Conservation (phyloP, 2,888 invertebrate genomes). For the Drosophila ezoana region DNA sequence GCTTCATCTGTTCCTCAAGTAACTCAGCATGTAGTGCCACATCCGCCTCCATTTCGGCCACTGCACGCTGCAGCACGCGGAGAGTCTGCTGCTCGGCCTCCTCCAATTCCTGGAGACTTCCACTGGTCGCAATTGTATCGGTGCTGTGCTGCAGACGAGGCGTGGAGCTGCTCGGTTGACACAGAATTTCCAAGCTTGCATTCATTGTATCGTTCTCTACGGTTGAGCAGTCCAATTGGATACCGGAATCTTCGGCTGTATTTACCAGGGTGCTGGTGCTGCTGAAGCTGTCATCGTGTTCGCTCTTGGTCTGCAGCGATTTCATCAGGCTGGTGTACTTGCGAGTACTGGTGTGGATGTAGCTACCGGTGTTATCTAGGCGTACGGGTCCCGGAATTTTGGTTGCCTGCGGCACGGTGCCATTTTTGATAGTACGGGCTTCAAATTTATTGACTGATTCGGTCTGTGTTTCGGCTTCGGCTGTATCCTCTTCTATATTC, state of each 20-base stretch:
- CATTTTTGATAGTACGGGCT: background rate
- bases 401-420: constrained; percentile 25
- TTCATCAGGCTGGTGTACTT: constrained; percentile 39
- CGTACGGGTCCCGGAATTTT: constrained; percentile 53
- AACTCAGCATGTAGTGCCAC: constrained; percentile 35
- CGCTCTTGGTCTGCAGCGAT: background rate
- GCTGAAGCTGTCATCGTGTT: constrained; percentile 3
- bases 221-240: constrained; percentile 45
- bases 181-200: constrained; percentile 5
- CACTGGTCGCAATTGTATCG: constrained; percentile 6
- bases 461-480: background rate
- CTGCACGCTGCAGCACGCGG: constrained; percentile 59
- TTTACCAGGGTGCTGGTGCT: constrained; percentile 14
- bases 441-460: constrained; percentile 1
- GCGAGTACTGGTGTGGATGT: constrained; percentile 26
- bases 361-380: constrained; percentile 11
- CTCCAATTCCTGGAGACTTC: constrained; percentile 28
- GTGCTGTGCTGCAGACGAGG: constrained; percentile 3
- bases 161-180: constrained; percentile 4
- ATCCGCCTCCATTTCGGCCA: constrained; percentile 71
- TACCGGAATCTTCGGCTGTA: constrained; percentile 48
- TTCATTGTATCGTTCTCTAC: constrained; percentile 8
- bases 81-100: constrained; percentile 56
- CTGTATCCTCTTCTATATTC: constrained; percentile 16
- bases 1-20: constrained; percentile 30